Conservation (phyloP, 1,140 invertebrate genomes). For the Pectinophora gossypiella region DNA sequence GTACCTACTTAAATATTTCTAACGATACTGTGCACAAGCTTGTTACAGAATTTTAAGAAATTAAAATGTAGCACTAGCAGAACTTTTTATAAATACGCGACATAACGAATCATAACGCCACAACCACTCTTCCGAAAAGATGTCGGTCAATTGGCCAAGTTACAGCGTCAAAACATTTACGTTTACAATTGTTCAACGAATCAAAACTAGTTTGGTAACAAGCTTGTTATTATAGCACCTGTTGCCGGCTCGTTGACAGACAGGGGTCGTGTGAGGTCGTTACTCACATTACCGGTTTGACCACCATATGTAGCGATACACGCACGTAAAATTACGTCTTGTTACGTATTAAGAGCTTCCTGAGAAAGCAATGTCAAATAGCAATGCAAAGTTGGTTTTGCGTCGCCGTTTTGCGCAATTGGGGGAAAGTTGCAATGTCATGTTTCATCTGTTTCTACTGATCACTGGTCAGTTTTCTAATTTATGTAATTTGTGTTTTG, state of each 20-base stretch:
- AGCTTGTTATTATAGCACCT: slow-evolving; percentile 37
- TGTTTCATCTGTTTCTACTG: slow-evolving; percentile 2
- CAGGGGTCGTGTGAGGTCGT: slow-evolving; percentile 50
- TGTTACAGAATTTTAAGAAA: too few relatives aligned
- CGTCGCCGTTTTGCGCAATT: slow-evolving; percentile 39
- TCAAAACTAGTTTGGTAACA: slow-evolving; percentile 38
- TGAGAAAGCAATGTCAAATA: slow-evolving; percentile 18
- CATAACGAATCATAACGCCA: too few relatives aligned
- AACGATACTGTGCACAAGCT: too few relatives aligned
- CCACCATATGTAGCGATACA: slow-evolving; percentile 44
- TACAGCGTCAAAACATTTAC: background rate
- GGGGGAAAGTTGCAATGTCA: slow-evolving; percentile 31
- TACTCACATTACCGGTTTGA: slow-evolving; percentile 54
- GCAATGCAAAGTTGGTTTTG: too few relatives aligned
- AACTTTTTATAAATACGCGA: too few relatives aligned
- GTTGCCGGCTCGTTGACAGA: slow-evolving; percentile 25
- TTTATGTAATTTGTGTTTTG: background rate
- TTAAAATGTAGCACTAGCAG: too few relatives aligned
- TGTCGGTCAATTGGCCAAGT: too few relatives aligned
- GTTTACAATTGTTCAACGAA: slow-evolving; percentile 3
- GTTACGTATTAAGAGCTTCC: slow-evolving; percentile 22
- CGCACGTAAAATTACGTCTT: slow-evolving; percentile 21
- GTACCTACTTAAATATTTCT: too few relatives aligned
- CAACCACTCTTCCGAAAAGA: too few relatives aligned
- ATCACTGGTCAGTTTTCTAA: background rate